A percentile compares a stretch with the other conserved stretches of the same genome.
Conservation (phyloP, 2,888 invertebrate species). For the Calliopum simillimum region DNA sequence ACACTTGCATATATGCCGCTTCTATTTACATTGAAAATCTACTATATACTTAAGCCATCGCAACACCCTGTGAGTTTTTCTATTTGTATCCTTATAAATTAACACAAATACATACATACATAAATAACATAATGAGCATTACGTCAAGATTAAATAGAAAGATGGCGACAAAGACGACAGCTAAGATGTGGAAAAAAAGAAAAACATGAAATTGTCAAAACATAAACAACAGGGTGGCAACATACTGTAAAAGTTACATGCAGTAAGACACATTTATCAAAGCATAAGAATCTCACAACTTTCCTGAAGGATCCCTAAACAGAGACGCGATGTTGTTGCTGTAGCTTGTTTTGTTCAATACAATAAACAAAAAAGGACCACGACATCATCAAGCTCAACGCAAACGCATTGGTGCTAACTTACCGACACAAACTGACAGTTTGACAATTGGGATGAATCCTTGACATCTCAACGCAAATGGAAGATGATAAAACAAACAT, state of each 20-base stretch:
- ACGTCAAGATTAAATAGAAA: constrained; percentile 35
- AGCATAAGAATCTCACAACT: constrained; percentile 25
- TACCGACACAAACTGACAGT: constrained; percentile 26
- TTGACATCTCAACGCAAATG: neutral
- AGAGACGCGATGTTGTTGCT: neutral
- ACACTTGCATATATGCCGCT: too few relatives aligned
- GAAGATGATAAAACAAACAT: constrained; percentile 2
- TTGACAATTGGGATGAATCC: constrained; percentile 16
- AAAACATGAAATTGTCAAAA: constrained; percentile 13
- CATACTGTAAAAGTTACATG: neutral
- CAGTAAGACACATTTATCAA: constrained; percentile 3
- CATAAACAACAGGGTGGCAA: constrained; percentile 7
- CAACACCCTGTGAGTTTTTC: too few relatives aligned
- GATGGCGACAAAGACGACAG: constrained; percentile 37
- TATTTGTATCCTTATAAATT: too few relatives aligned
- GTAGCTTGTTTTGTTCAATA: neutral
- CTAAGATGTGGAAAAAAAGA: constrained; percentile 5
- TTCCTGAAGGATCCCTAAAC: constrained; percentile 10
- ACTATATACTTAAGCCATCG: too few relatives aligned
- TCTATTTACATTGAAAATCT: too few relatives aligned
- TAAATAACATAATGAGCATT: constrained; percentile 32
- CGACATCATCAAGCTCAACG: too few relatives aligned
- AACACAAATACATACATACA: constrained; percentile 20
- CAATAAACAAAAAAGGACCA: too few relatives aligned
- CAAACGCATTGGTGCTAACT: constrained; percentile 16